phyloP scores from a whole-genome alignment of 2,888 invertebrate species.

The Neoaliturus tenellus region DNA sequence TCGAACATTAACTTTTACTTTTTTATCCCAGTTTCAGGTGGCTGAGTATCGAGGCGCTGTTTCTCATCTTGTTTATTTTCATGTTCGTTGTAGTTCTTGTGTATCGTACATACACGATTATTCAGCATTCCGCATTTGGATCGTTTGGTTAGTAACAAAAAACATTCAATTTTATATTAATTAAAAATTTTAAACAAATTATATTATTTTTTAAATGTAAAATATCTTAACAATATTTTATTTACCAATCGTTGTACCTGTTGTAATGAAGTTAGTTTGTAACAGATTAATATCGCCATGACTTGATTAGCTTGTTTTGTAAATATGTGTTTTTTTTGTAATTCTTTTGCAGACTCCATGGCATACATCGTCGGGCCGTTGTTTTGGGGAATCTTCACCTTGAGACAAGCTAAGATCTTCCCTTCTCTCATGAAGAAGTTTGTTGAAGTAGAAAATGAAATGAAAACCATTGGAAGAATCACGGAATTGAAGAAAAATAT shows the following conservation, averaged over 20 bases:
- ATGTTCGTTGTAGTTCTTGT: not conserved
- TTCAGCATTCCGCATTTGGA: not conserved
- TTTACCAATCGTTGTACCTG: not conserved
- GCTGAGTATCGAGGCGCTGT: not conserved
- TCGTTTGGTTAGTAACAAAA: not conserved
- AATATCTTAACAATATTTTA: not conserved
- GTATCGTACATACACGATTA: not conserved
- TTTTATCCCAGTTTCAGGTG: not conserved
- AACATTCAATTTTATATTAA: too few species aligned
- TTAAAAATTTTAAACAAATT: not conserved
- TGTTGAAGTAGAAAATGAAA: not conserved
- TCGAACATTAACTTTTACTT: too few species aligned
- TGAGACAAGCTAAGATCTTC: slow-evolving; percentile 2
- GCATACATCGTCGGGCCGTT: not conserved
- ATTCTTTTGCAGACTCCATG: not conserved
- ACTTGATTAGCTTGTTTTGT: too few species aligned
- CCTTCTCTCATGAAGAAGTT: not conserved
- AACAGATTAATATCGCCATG: too few species aligned
- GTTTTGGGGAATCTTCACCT: not conserved
- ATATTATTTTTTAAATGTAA: not conserved
- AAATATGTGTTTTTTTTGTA: not conserved
- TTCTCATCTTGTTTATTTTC: not conserved
- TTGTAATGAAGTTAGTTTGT: too few species aligned
- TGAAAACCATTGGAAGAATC: not conserved
- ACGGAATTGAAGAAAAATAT: not conserved